A percentile compares a stretch with the other conserved stretches of the same genome.
These are phyloP conservation scores for Trinorchestia longiramus DNA, from an alignment of 1,140 invertebrate genomes.

Conservation along the genomic window DNA sequence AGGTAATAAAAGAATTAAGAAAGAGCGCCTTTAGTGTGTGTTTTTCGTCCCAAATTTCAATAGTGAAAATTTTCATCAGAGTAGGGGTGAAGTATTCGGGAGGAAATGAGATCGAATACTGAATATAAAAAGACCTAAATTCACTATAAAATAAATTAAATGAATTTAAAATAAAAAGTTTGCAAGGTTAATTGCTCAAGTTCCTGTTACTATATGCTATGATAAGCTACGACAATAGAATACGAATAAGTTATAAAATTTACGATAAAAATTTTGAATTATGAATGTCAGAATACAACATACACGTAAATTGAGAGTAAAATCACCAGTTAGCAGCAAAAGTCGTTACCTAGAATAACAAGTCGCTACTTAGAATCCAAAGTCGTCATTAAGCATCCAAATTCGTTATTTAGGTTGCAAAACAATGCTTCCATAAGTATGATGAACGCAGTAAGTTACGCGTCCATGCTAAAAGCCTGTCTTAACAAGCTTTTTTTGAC, in stretches of 20 bases:
- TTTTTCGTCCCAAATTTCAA: too few relatives aligned
- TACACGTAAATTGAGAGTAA: not conserved
- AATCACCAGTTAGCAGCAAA: not conserved
- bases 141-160: too few relatives aligned
- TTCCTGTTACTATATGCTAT: not conserved
- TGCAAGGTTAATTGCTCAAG: too few relatives aligned
- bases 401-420: too few relatives aligned
- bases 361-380: too few relatives aligned
- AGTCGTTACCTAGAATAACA: too few relatives aligned
- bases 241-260: not conserved
- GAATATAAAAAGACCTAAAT: too few relatives aligned
- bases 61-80: too few relatives aligned
- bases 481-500: conserved; percentile 31
- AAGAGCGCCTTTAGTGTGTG: not conserved
- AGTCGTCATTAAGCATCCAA: too few relatives aligned
- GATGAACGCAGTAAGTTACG: not conserved
- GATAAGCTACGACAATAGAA: not conserved
- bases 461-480: not conserved
- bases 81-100: too few relatives aligned
- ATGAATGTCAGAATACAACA: not conserved
- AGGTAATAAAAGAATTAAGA: not conserved
- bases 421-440: not conserved
- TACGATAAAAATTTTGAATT: not conserved
- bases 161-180: too few relatives aligned
- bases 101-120: too few relatives aligned